Base-by-base conservation (phyloP, 1,140 invertebrate species). In the Daktulosphaira vitifoliae region DNA sequence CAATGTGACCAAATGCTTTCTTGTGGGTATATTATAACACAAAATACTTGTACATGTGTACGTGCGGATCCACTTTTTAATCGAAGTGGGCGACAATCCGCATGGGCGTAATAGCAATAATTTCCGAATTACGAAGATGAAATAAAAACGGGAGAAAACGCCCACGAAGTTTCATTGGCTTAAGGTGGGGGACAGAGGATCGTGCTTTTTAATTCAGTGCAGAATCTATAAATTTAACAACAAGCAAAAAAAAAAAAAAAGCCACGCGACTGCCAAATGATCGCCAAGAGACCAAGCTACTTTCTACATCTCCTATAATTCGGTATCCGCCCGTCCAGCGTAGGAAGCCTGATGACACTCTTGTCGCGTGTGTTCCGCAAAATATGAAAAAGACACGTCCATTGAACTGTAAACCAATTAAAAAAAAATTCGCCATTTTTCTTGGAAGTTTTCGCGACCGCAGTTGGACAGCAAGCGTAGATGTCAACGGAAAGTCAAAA, bases 81-180 rank as follows among this genome's bases (percentile, higher is more conserved):
- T 59, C 54, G 25, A 59, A 39, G 54, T 59, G 54, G 54, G 54
- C 54, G 54, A 59, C 5, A 33, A 5, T 33, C 11, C 11, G 22
- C 16, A 59, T 59, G 54, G 54, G 54, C 54, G 54, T 59, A 62
- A 62, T 46, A 62, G 42, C 56, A 62, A 62, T 62, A 62, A 62
- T 62, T 29, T 48, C 56, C 56, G 56, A 62, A 62, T 62, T 62
- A 62, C 42, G 56, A 48, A 62, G 56, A 62, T 39, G 46, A 62
- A 62, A 62, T 62, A 62, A 62, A 42, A 62, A 62, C 39, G 23
- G 56, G 46, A 53, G 29, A 46, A 48, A 16, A 62, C 56, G 56
- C 56, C 56, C 56, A 62, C 56, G 18, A 48, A 46, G 29, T 62
- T 29, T 44, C 25, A 18, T 2, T 48, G 25, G 29, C 29, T 11